Evolutionary conservation across 2,888 invertebrate species (phyloP).

Genomic region (Ichneumon xanthorius): DNA sequence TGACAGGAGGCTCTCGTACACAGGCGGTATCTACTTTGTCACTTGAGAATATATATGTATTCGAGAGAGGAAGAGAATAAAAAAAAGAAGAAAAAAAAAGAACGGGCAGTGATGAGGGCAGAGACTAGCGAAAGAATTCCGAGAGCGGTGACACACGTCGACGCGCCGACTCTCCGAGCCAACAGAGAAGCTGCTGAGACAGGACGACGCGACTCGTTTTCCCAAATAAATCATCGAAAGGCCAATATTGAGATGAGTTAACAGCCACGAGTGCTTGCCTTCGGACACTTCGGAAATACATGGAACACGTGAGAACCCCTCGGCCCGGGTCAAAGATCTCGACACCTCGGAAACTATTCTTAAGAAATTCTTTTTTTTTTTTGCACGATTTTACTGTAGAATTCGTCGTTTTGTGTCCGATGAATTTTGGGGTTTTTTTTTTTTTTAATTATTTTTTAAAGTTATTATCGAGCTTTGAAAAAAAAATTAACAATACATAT

Average conservation of each 20-base stretch:
- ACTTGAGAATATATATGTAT: conserved; percentile 51
- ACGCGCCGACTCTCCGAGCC: conserved; percentile 34
- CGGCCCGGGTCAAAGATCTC: conserved; percentile 26
- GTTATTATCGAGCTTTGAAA: too few species aligned
- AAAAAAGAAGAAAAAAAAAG: conserved; percentile 21
- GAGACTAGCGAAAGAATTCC: conserved; percentile 52
- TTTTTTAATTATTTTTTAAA: background rate
- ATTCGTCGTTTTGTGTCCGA: background rate
- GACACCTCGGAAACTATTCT: conserved; percentile 28
- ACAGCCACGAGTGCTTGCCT: conserved; percentile 61
- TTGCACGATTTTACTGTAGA: background rate
- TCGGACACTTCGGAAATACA: conserved; percentile 57
- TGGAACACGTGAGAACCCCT: conserved; percentile 20
- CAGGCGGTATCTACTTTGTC: conserved; percentile 58
- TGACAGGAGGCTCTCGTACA: conserved; percentile 56
- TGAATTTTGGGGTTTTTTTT: background rate
- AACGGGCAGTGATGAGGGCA: conserved; percentile 39
- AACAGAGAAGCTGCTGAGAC: conserved; percentile 12
- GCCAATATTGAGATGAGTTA: conserved; percentile 60
- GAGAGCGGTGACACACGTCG: conserved; percentile 53
- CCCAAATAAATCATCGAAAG: conserved; percentile 61
- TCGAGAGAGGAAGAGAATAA: conserved; percentile 26
- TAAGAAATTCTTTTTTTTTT: background rate
- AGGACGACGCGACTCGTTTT: conserved; percentile 45
- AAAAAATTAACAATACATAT: background rate